Evolutionary conservation across 30 jellyfish, hydroid and myxozoan genomes (phyloP).

Genomic region (Aurelia coerulea): DNA sequence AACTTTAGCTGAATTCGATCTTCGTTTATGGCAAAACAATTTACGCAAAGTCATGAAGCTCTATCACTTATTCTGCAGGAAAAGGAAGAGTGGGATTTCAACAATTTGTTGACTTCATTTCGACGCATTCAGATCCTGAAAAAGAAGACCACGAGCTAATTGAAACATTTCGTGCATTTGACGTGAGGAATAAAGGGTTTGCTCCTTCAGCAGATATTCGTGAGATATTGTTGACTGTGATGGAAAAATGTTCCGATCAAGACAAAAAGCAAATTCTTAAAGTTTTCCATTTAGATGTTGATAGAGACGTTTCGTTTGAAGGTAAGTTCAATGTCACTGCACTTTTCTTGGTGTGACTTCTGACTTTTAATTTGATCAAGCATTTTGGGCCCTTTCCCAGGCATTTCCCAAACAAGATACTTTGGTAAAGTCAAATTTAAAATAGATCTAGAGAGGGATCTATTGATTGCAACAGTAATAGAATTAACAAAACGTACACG

Average conservation of each 20-base stretch:
- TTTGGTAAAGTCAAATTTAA: too few relatives aligned
- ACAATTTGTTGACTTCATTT: conserved; percentile 49
- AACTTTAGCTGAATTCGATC: too few relatives aligned
- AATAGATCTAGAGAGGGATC: too few relatives aligned
- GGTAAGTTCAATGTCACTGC: conserved; percentile 24
- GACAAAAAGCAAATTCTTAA: conserved; percentile 56
- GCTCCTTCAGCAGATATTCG: conserved; percentile 66
- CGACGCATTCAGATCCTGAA: conserved; percentile 62
- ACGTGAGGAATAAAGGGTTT: conserved; percentile 45
- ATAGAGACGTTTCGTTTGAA: conserved; percentile 63
- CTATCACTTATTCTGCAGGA: conserved; percentile 9
- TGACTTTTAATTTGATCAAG: not conserved
- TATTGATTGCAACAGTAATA: too few relatives aligned
- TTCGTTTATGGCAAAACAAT: not conserved
- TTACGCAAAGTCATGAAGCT: not conserved
- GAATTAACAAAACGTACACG: too few relatives aligned
- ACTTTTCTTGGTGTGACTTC: not conserved
- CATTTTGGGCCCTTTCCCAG: too few relatives aligned
- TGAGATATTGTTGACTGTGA: conserved; percentile 44
- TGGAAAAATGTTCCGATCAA: conserved; percentile 64
- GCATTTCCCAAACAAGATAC: too few relatives aligned
- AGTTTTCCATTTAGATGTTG: conserved; percentile 53
- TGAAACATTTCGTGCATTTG: conserved; percentile 79
- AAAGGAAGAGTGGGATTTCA: conserved; percentile 64
- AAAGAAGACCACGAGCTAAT: conserved; percentile 33